phyloP scores from a whole-genome alignment of 2,113 vertebrate genomes.

The Prionailurus bengalensis region DNA sequence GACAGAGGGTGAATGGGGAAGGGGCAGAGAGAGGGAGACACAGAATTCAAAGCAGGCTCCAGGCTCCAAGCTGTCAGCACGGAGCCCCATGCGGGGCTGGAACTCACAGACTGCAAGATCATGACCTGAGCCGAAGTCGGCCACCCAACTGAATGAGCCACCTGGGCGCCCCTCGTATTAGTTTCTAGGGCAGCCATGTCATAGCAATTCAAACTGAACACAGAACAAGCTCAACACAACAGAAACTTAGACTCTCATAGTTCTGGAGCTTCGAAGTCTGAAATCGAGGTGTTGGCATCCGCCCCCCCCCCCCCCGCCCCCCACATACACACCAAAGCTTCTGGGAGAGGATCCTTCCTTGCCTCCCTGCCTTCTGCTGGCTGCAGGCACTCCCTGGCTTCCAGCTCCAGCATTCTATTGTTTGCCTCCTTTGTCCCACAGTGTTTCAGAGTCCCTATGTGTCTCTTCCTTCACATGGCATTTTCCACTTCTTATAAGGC shows the following conservation, averaged over 20 bases:
- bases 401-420: accelerated
- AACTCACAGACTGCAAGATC: no score
- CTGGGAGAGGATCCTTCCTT: background rate
- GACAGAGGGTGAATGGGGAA: no score
- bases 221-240: background rate
- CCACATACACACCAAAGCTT: no score
- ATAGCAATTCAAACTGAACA: background rate
- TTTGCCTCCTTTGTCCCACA: background rate
- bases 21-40: no score
- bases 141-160: no score
- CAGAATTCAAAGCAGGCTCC: no score
- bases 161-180: background rate
- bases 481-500: constrained; percentile 1
- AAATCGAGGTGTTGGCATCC: background rate
- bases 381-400: background rate
- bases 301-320: no score
- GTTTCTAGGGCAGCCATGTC: background rate
- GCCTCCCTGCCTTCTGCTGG: background rate
- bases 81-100: no score
- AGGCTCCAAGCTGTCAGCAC: no score
- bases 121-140: no score
- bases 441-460: background rate
- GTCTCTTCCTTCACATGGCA: background rate
- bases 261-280: background rate
- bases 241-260: background rate